These are phyloP conservation scores for Ceratoteleas bidentatus DNA, from an alignment of 1,140 invertebrate genomes.

Conservation along the genomic window DNA sequence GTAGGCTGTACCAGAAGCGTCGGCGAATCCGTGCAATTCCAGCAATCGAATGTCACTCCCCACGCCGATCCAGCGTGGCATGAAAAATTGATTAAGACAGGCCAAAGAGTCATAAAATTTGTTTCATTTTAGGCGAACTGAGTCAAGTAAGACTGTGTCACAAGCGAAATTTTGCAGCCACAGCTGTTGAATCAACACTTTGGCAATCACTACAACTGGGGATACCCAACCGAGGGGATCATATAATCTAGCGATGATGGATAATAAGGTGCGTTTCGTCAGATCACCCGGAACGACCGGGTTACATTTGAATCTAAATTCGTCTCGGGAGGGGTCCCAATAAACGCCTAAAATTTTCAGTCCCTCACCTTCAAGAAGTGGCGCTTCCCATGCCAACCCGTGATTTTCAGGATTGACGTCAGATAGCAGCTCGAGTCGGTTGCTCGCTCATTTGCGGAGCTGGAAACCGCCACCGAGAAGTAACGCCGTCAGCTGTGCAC, in stretches of 20 bases:
- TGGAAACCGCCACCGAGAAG: background rate
- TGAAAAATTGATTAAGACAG: background rate
- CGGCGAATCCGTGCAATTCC: background rate
- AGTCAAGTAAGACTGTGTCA: slow-evolving; percentile 14
- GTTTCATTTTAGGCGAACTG: background rate
- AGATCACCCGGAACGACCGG: background rate
- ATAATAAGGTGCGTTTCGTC: background rate
- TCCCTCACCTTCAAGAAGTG: background rate
- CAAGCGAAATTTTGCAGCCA: slow-evolving; percentile 56
- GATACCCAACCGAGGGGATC: slow-evolving; percentile 56
- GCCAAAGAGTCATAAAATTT: background rate
- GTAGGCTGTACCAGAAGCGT: background rate
- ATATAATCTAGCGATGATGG: slow-evolving; percentile 11
- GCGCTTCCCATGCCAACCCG: background rate
- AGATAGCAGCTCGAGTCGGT: background rate
- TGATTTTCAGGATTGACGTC: background rate
- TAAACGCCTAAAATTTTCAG: slow-evolving; percentile 1
- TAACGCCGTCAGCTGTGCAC: background rate
- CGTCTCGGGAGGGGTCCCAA: background rate
- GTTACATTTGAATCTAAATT: background rate
- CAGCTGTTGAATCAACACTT: slow-evolving; percentile 64
- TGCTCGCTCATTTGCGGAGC: slow-evolving; percentile 8
- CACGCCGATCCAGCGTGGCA: background rate
- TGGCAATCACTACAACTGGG: slow-evolving; percentile 57
- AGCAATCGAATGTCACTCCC: background rate